phyloP scores from a whole-genome alignment of 2,888 invertebrate species.

The Blastobasis adustella region DNA sequence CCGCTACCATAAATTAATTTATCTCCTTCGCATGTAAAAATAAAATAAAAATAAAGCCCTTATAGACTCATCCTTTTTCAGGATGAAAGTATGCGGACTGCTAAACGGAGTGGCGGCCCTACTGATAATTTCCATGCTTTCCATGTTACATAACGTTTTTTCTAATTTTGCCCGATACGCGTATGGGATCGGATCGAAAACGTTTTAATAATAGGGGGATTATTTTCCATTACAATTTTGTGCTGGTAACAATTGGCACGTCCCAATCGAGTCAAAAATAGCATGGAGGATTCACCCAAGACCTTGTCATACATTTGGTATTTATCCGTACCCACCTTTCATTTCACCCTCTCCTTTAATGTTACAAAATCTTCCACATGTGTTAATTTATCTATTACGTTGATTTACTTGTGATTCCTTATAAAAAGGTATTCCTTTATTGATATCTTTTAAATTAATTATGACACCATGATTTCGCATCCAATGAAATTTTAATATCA shows the following conservation, averaged over 20 bases:
- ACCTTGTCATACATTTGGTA: background rate
- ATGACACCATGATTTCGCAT: constrained; percentile 2
- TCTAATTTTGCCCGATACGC: constrained; percentile 16
- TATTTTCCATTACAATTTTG: constrained; percentile 10
- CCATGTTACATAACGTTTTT: constrained; percentile 14
- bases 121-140: background rate
- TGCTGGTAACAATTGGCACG: constrained; percentile 12
- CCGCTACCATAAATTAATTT: constrained; percentile 12
- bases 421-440: background rate
- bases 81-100: constrained; percentile 2
- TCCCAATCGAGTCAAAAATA: constrained; percentile 1
- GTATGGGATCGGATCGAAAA: constrained; percentile 17
- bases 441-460: background rate
- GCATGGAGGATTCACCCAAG: background rate
- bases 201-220: constrained; percentile 12
- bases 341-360: background rate
- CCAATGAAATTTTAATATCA: constrained; percentile 13
- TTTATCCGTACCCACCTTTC: background rate
- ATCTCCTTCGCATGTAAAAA: constrained; percentile 2
- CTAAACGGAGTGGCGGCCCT: background rate
- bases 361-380: background rate
- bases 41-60: too few species aligned
- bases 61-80: background rate
- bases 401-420: background rate
- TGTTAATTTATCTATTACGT: background rate